Evolutionary conservation across 2,113 vertebrate genomes (phyloP).

Genomic region (Nannospalax galili): DNA sequence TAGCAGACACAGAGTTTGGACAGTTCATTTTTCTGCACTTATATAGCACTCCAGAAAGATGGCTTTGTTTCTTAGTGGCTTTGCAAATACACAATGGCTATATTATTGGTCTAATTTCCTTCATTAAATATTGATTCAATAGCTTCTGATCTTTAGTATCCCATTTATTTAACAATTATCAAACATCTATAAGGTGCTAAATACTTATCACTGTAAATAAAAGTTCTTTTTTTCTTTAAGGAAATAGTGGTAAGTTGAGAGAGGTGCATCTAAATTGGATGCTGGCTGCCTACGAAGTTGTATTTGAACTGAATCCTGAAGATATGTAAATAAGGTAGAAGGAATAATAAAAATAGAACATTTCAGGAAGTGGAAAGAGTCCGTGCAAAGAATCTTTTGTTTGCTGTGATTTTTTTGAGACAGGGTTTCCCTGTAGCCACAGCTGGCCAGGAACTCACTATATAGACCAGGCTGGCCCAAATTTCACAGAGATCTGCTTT

Average conservation of each 20-base stretch:
- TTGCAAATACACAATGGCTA: neutral
- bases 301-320: neutral
- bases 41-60: constrained; percentile 40
- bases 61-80: constrained; percentile 58
- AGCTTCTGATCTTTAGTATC: constrained; percentile 23
- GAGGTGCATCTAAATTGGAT: neutral
- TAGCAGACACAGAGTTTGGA: constrained; percentile 57
- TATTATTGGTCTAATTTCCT: neutral
- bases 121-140: constrained; percentile 30
- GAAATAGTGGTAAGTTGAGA: neutral
- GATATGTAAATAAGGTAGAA: neutral
- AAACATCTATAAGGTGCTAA: neutral
- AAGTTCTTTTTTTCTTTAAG: neutral
- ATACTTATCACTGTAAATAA: neutral
- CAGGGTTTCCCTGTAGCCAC: no score
- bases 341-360: neutral
- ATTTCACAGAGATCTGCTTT: no score
- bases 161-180: neutral
- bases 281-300: neutral
- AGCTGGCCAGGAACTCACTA: no score
- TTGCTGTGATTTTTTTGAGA: no score
- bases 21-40: constrained; percentile 64
- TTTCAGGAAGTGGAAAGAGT: neutral
- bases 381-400: neutral
- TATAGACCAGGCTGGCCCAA: no score